Evolutionary conservation across 2,797 vertebrate species (phyloP).

Genomic region (Dicrostonyx torquatus): DNA sequence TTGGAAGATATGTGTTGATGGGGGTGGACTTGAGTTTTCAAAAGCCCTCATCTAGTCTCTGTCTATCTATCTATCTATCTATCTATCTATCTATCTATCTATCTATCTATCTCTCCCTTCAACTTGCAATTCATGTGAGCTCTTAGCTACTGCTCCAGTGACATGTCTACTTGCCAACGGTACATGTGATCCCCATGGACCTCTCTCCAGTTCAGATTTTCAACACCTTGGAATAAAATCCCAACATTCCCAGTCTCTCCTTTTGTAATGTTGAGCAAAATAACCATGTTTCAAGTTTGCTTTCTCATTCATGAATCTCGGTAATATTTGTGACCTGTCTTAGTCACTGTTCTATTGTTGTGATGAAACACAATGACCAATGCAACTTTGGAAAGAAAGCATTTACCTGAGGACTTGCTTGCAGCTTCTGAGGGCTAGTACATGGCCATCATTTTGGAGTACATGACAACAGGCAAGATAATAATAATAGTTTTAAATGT

Average conservation of each 20-base stretch:
- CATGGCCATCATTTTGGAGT: background rate
- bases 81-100: background rate
- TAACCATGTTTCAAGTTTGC: background rate
- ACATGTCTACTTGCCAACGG: background rate
- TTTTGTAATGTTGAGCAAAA: conserved; percentile 9
- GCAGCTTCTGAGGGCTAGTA: background rate
- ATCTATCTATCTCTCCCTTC: background rate
- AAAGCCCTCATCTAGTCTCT: background rate
- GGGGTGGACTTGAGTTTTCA: background rate
- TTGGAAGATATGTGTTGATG: background rate
- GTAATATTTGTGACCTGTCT: no score
- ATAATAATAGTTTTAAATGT: background rate
- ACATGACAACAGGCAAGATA: background rate
- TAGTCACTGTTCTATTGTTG: background rate
- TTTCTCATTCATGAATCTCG: background rate
- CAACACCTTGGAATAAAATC: background rate
- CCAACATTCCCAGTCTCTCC: background rate
- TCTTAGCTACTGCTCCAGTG: background rate
- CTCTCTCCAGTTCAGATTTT: background rate
- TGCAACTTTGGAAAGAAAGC: background rate
- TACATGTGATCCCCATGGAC: no score
- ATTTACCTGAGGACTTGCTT: background rate
- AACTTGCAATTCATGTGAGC: background rate
- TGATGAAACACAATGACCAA: background rate
- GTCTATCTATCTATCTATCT: background rate